Conservation (phyloP, 2,888 invertebrate species). For the Oxytorus armatus region DNA sequence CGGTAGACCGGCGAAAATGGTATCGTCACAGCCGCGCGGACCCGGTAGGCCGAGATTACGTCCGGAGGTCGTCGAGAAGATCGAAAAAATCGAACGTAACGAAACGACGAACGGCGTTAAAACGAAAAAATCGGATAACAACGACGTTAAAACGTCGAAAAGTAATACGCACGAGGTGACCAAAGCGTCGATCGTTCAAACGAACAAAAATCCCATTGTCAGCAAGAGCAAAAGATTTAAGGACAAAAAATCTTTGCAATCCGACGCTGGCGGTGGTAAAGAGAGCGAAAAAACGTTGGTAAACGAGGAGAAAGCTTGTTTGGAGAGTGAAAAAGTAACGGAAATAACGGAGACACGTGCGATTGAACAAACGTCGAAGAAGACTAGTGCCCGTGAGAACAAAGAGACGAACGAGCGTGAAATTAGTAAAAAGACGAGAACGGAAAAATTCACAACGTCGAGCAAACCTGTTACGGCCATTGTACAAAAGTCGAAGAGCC, state of each 20-base stretch:
- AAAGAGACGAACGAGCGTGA: slow-evolving; percentile 1
- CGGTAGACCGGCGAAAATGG: slow-evolving; percentile 87
- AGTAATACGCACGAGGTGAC: slow-evolving; percentile 23
- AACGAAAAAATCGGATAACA: slow-evolving; percentile 22
- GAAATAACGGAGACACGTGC: background rate
- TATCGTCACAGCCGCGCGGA: slow-evolving; percentile 84
- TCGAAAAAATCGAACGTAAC: slow-evolving; percentile 78
- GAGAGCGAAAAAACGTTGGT: slow-evolving; percentile 70
- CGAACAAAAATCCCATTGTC: slow-evolving; percentile 35
- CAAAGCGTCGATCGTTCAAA: slow-evolving; percentile 32
- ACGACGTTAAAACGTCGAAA: no score
- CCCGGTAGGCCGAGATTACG: slow-evolving; percentile 85
- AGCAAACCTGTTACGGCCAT: slow-evolving; percentile 69
- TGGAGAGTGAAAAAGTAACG: slow-evolving; percentile 63
- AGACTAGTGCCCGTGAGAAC: slow-evolving; percentile 11
- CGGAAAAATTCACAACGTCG: slow-evolving; percentile 74
- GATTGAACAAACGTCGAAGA: background rate
- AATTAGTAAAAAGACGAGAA: slow-evolving; percentile 67
- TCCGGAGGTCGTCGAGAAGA: slow-evolving; percentile 79
- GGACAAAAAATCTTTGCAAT: slow-evolving; percentile 56
- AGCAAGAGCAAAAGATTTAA: slow-evolving; percentile 60
- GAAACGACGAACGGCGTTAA: slow-evolving; percentile 45
- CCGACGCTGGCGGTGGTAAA: slow-evolving; percentile 6
- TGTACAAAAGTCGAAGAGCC: slow-evolving; percentile 61
- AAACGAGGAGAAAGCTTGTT: slow-evolving; percentile 77